These are phyloP conservation scores for Ladona fulva DNA, from an alignment of 1,140 invertebrate species.

Conservation along the genomic window DNA sequence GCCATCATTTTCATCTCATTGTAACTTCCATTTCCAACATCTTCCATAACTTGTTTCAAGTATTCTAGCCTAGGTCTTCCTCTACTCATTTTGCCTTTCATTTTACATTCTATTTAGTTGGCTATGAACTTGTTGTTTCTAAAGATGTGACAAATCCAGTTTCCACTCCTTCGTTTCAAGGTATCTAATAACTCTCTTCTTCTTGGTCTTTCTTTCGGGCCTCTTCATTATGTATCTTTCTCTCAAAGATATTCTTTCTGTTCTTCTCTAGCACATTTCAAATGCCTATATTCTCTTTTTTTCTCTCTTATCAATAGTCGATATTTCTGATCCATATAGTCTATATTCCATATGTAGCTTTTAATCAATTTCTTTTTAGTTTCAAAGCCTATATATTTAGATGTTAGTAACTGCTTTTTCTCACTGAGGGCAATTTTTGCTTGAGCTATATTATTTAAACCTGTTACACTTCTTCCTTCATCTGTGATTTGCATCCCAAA, in stretches of 20 bases:
- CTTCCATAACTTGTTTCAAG: too few relatives aligned
- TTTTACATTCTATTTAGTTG: background rate
- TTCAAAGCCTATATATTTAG: background rate
- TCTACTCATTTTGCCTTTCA: background rate
- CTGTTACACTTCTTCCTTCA: background rate
- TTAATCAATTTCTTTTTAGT: background rate
- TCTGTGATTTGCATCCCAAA: background rate
- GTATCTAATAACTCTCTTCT: background rate
- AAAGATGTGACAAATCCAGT: background rate
- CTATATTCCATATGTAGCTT: background rate
- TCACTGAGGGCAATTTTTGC: background rate
- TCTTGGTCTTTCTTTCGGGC: background rate
- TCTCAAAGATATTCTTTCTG: background rate
- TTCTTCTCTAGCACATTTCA: background rate
- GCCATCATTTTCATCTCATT: background rate
- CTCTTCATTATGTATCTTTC: background rate
- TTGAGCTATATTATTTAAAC: background rate
- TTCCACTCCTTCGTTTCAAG: background rate
- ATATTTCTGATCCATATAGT: background rate
- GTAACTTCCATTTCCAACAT: background rate
- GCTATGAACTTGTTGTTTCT: background rate
- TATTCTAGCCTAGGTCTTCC: background rate
- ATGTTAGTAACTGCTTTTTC: background rate
- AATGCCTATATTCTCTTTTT: background rate
- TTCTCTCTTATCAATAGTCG: background rate